These are phyloP conservation scores for Cranoglanis bouderius DNA, from an alignment of 2,113 vertebrate species.

Conservation along the genomic window DNA sequence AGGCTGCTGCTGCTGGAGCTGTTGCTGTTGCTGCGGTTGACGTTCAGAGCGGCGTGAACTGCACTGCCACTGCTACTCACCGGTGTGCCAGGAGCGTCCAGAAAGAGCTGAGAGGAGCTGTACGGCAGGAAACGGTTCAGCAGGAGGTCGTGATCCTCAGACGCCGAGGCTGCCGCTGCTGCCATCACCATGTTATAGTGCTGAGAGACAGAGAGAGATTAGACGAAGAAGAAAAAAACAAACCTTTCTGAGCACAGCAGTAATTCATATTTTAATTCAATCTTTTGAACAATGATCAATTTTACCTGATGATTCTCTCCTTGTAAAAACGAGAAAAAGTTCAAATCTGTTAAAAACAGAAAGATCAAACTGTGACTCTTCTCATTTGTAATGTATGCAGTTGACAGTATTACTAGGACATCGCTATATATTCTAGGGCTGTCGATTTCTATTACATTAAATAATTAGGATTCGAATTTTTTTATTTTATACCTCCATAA, in stretches of 20 bases:
- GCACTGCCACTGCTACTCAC: conserved; percentile 75
- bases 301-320: conserved; percentile 98
- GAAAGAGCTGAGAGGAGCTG: conserved; percentile 91
- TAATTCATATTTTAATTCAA: background rate
- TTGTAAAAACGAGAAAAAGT: conserved; percentile 98
- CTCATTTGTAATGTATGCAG: background rate
- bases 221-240: background rate
- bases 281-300: background rate
- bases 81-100: conserved; percentile 85
- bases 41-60: conserved; percentile 80
- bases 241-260: too few species aligned
- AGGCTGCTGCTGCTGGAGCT: conserved; percentile 86
- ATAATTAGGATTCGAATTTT: background rate
- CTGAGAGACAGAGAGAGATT: conserved; percentile 63
- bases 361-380: conserved; percentile 16
- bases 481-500: background rate
- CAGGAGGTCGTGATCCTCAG: conserved; percentile 93
- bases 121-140: conserved; percentile 93
- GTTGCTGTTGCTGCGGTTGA: conserved; percentile 82
- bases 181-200: conserved; percentile 97
- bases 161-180: conserved; percentile 86
- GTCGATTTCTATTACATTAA: background rate
- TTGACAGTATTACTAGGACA: background rate
- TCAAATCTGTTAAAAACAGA: conserved; percentile 82
- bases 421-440: background rate